Base-by-base conservation (phyloP, 92 coral and sea anemone species). In the Porites divaricata region DNA sequence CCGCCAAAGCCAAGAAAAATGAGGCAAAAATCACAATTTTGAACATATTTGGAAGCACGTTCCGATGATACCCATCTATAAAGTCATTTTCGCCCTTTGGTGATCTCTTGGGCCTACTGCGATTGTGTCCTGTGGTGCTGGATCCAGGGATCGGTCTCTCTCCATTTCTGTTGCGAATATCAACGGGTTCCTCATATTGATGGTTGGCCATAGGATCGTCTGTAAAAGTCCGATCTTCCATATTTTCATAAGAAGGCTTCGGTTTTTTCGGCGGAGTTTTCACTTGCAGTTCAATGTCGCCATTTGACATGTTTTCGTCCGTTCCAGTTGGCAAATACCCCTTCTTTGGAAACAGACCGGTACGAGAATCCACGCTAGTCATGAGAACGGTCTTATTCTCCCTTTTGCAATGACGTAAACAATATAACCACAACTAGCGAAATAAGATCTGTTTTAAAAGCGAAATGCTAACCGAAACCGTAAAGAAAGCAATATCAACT, bases 101-200 rank as follows among this genome's bases (percentile, higher is more conserved):
- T 25, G 84, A 84, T 12, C 50, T 72, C 51, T 80, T 89, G 72
- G 83, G 78, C 21, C 89, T 86, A 19, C 83, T 89, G 17, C 76
- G 64, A 52, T 70, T 86, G 49, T 11, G 8, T 8, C 28, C 57
- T 17, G 79, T 21, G 1, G 23, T 17, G 54, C 59, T 23, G 26
- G 74, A 51, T 21, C n/a, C 62, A 23, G 21, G 28, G 24, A 13
- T 8, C 1, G 24, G 22, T 16, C 54, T 70, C 57, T 4, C 48
- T 4, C 21, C 11, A 4, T 88, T 83, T 11, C 89, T 90, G 48
- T 78, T 82, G 2, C 77, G 83, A 11, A 81, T 50, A 10, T 52
- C 41, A 8, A 82, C 91, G 20, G 90, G 89, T 66, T 91, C 95
- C 22, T 94, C 98, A 65, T 94, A 94, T 71, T 94, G 93, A 59